Percentiles rank a stretch among this genome's conserved stretches.
Conservation (phyloP, 2,888 invertebrate genomes). For the Sarcophaga caerulescens region DNA sequence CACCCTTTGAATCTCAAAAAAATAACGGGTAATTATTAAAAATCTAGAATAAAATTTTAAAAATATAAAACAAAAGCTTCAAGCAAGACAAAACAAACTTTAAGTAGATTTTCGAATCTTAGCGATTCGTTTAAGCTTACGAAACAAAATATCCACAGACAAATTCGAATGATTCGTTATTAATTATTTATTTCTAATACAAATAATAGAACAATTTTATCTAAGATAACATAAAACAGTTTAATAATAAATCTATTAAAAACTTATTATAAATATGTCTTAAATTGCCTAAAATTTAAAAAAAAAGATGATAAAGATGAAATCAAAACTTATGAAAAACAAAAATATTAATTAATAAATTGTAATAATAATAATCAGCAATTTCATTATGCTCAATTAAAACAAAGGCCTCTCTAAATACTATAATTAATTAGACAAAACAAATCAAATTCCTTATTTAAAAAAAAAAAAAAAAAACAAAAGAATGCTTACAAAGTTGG, state of each 20-base stretch:
- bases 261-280: too few species aligned
- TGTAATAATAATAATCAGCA: conserved; percentile 38
- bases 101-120: not conserved
- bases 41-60: conserved; percentile 2
- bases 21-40: conserved; percentile 41
- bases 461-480: not conserved
- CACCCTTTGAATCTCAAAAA: conserved; percentile 56
- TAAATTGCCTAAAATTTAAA: not conserved
- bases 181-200: too few species aligned
- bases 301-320: not conserved
- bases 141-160: not conserved
- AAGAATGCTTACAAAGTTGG: conserved; percentile 48
- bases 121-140: not conserved
- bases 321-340: not conserved
- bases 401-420: not conserved
- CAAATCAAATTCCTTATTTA: not conserved
- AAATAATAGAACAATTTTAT: too few species aligned
- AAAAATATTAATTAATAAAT: conserved; percentile 13
- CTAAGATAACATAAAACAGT: too few species aligned
- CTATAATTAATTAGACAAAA: not conserved
- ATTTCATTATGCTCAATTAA: conserved; percentile 59
- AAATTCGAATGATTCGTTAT: not conserved
- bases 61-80: conserved; percentile 29
- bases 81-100: conserved; percentile 10
- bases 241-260: too few species aligned